phyloP scores from a whole-genome alignment of 2,797 vertebrate species.

The Heterohyrax brucei region DNA sequence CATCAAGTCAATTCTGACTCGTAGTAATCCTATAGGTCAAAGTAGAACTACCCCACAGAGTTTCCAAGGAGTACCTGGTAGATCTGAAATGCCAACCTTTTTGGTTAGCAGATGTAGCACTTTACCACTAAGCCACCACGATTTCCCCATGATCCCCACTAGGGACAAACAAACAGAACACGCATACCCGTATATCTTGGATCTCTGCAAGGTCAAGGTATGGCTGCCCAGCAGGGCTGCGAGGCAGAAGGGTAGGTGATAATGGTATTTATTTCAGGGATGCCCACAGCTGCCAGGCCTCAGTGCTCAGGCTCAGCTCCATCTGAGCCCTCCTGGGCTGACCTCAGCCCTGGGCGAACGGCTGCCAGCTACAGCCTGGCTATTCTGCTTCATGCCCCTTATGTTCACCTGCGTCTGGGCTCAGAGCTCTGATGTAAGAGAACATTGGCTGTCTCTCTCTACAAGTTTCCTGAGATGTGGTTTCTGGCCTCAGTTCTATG shows the following conservation, averaged over 20 bases:
- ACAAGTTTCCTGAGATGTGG: neutral
- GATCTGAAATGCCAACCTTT: no score
- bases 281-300: neutral
- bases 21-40: no score
- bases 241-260: no score
- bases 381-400: neutral
- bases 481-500: neutral
- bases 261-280: neutral
- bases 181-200: neutral
- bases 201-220: neutral
- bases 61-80: no score
- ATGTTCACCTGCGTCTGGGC: neutral
- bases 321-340: neutral
- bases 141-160: no score
- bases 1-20: no score
- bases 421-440: neutral
- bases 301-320: neutral
- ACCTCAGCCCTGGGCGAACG: neutral
- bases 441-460: neutral
- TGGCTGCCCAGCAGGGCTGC: neutral
- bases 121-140: no score
- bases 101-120: no score
- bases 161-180: neutral
- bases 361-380: fast-evolving
- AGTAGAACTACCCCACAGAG: no score